Evolutionary conservation across 2,888 invertebrate genomes (phyloP), one percentile per base, ranked within the genome.

Genomic region (Lycophotia porphyrea): DNA sequence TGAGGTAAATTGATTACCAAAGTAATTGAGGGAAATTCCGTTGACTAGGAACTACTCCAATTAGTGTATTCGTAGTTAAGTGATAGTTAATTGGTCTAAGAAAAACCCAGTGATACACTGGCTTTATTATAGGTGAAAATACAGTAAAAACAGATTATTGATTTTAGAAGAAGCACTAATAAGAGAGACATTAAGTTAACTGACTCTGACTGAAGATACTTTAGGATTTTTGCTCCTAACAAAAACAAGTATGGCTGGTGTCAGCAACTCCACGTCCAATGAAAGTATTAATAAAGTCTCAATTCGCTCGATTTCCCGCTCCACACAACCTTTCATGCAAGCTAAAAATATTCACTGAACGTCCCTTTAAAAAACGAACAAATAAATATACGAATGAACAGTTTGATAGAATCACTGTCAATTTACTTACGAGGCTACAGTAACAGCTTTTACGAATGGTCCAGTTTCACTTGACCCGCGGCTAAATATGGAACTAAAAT

Each of bases 321-420:
- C 11, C 18, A 58, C 55, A 78, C 34, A 44, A 39, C 36, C 44
- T 27, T 27, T 36, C 34, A 58, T 52, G 5, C n/a, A 34, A 60
- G 36, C n/a, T 58, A 47, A 76, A 71, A 72, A 71, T 69, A 81
- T 61, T 52, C 69, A 39, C 34, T 31, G 15, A 27, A 60, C 24
- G 44, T 69, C 49, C 70, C 18, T 49, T 61, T 77, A 55, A 71
- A 74, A 81, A 80, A 60, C 47, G 13, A 81, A 58, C 36, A 70
- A 72, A 74, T 49, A 49, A 74, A 78, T 63, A n/a, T 72, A 66
- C 66, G 71, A 84, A 78, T 73, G 76, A 81, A 82, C 76, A 81
- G 81, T 85, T 84, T 85, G 78, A 87, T 84, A 83, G 74, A 85
- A 84, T 88, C 85, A 86, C 76, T 75, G 81, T 78, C 86, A 88